Evolutionary conservation across 2,113 vertebrate species (phyloP).

Genomic region (Catagonus wagneri): DNA sequence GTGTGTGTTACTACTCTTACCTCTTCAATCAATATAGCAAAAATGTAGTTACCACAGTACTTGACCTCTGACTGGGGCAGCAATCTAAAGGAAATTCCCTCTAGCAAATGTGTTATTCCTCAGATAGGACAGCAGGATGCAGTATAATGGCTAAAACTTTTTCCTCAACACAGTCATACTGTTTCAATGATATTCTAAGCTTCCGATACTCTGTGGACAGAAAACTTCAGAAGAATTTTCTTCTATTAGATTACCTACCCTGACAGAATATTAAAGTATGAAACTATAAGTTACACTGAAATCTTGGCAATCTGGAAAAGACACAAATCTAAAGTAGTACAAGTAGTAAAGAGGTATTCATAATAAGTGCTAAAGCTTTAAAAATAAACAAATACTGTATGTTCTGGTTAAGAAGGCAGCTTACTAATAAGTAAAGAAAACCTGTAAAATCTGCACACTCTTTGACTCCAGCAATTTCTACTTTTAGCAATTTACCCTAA

Average conservation of each 20-base stretch:
- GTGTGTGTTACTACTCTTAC: not conserved
- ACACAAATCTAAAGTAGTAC: conserved; percentile 17
- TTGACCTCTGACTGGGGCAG: conserved; percentile 56
- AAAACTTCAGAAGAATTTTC: conserved; percentile 51
- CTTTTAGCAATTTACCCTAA: conserved; percentile 29
- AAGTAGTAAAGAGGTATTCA: not conserved
- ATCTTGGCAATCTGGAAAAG: conserved; percentile 46
- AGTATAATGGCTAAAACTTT: not conserved
- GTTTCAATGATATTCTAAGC: conserved; percentile 48
- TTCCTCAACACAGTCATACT: conserved; percentile 57
- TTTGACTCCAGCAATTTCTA: conserved; percentile 22
- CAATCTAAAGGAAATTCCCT: conserved; percentile 40
- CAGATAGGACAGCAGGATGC: not conserved
- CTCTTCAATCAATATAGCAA: conserved; percentile 53
- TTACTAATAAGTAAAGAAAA: conserved; percentile 37
- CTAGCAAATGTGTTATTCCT: conserved; percentile 21
- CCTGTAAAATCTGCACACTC: not conserved
- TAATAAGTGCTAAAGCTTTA: conserved; percentile 31
- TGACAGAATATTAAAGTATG: conserved; percentile 32
- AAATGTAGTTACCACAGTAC: conserved; percentile 50
- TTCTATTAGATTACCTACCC: not conserved
- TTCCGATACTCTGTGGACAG: not conserved
- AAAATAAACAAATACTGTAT: conserved; percentile 45
- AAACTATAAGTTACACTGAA: conserved; percentile 24
- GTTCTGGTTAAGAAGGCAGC: conserved; percentile 11